Base-by-base conservation (phyloP, 2,797 vertebrate species). In the Periophthalmus magnuspinnatus region DNA sequence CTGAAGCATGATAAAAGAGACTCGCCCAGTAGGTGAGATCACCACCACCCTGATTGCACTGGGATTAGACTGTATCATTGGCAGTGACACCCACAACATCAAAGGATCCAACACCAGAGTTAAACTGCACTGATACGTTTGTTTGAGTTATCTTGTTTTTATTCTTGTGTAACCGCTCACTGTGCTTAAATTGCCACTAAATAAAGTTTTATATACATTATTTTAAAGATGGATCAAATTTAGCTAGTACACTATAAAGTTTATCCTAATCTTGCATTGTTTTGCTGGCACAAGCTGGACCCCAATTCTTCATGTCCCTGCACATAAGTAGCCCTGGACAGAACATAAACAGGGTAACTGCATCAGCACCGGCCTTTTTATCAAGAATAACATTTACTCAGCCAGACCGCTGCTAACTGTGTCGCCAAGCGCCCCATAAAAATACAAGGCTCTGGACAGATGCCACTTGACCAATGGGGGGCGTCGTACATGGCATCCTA, bases 311-410 rank as follows among this genome's bases (percentile, higher is more conserved):
- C 16, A 17, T 63, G 61, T 24, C 24, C 11, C 34, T 38, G 21
- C 33, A 10, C 21, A 41, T 47, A 21, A 36, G 9, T 13, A 56
- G 10, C 54, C 24, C 32, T 10, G 5, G 45, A 9, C 47, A 22
- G 0, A 2, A 63, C 17, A 33, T 24, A 41, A 56, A 32, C 2
- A 48, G 34, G 0, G 3, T 62, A 7, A 38, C 34, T 24, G 6
- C 1, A 34, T 57, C 32, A 66, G 38, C 69, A 67, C 16, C 16
- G 62, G 41, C 24, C 17, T 17, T 21, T 24, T 60, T 24, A 67
- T 61, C 50, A 56, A 5, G 34, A 45, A 70, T 76, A 82, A 79
- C 56, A 81, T 72, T 77, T 54, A 41, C 11, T 0, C n/a, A 54
- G 68, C n/a, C 61, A 0, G 0, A 14, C 5, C 1, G 2, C 8